These are phyloP conservation scores for Cataglyphis hispanica DNA, from an alignment of 1,140 invertebrate species.

Conservation along the genomic window DNA sequence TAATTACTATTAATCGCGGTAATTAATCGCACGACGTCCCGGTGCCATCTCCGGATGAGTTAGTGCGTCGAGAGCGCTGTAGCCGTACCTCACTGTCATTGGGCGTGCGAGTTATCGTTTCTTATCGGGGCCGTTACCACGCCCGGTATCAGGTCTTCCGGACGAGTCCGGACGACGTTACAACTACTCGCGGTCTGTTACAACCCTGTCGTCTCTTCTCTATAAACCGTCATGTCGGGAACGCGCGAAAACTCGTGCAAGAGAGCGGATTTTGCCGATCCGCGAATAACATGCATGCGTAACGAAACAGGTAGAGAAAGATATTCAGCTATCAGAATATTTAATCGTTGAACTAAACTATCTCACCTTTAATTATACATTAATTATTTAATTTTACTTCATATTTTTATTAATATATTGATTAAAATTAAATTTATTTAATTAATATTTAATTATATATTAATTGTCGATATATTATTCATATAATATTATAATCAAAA, in stretches of 20 bases:
- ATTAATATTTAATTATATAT: too few relatives aligned
- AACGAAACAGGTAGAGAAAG: not conserved
- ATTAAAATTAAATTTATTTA: too few relatives aligned
- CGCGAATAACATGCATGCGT: not conserved
- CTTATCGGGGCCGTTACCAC: conserved; percentile 64
- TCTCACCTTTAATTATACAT: not conserved
- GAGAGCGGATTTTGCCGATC: conserved; percentile 42
- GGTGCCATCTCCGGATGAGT: conserved; percentile 68
- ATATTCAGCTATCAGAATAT: not conserved
- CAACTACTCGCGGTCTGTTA: conserved; percentile 17
- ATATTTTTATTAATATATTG: too few relatives aligned
- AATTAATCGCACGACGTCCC: conserved; percentile 78
- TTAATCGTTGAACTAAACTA: not conserved
- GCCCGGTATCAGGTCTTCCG: conserved; percentile 52
- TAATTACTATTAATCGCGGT: conserved; percentile 83
- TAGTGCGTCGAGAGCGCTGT: conserved; percentile 63
- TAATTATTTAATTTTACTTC: too few relatives aligned
- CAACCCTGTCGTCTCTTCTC: conserved; percentile 17
- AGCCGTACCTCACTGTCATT: conserved; percentile 70
- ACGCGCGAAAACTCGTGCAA: conserved; percentile 29
- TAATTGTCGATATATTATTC: not conserved
- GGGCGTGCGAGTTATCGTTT: conserved; percentile 69
- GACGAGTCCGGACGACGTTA: conserved; percentile 21
- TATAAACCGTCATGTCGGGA: conserved; percentile 12
- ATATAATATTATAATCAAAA: not conserved